phyloP scores from a whole-genome alignment of 2,113 vertebrate genomes.

The Perca fluviatilis region DNA sequence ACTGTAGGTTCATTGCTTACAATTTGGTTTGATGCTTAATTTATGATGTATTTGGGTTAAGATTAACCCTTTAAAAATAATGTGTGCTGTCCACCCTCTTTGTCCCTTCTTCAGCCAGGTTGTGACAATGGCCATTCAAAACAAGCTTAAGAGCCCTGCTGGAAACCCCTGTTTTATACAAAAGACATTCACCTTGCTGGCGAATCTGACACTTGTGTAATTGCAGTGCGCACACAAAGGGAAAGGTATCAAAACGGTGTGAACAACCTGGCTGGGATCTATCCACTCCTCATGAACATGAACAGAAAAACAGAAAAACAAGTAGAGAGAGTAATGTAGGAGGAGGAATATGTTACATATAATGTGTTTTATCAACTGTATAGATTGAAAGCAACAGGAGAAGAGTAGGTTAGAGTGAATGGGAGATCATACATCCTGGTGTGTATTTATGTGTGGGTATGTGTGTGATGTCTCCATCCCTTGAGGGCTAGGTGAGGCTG shows the following conservation, averaged over 20 bases:
- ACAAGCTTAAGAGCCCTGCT: slow-evolving; percentile 39
- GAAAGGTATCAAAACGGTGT: slow-evolving; percentile 30
- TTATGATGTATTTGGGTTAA: slow-evolving; percentile 3
- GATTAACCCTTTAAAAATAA: slow-evolving; percentile 1
- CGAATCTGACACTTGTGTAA: slow-evolving; percentile 58
- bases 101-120: neutral
- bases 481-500: slow-evolving; percentile 55
- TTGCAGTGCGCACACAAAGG: slow-evolving; percentile 48
- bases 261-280: slow-evolving; percentile 27
- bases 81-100: neutral
- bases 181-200: slow-evolving; percentile 21
- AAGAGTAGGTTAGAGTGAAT: neutral
- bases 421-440: slow-evolving; percentile 21
- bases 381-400: slow-evolving; percentile 1
- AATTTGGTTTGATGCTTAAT: neutral
- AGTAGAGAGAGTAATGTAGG: neutral
- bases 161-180: slow-evolving; percentile 32
- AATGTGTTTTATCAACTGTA: neutral
- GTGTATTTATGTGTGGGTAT: slow-evolving; percentile 3
- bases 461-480: slow-evolving; percentile 6
- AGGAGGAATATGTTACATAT: neutral
- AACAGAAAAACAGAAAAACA: neutral
- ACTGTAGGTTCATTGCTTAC: neutral
- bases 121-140: slow-evolving; percentile 36
- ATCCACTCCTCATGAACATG: neutral